Percentiles rank a stretch among this genome's conserved stretches.
Evolutionary conservation across 1,140 invertebrate species (phyloP).

Genomic region (Schlechtendalia chinensis): DNA sequence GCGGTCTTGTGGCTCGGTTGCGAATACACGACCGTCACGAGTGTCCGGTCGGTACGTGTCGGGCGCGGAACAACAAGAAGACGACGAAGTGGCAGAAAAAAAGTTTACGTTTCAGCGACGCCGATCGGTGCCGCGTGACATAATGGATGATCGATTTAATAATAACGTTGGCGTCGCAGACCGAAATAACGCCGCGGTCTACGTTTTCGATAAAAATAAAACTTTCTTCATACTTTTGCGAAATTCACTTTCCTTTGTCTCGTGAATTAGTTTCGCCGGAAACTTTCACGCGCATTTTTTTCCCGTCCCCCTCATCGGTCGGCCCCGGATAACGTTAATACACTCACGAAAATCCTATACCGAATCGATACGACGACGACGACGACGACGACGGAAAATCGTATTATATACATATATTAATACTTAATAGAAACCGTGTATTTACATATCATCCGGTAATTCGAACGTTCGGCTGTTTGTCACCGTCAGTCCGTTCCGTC

Average conservation of each 20-base stretch:
- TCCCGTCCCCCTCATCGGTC: not conserved
- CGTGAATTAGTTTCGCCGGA: not conserved
- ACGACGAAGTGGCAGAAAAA: too few species aligned
- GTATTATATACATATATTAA: conserved; percentile 12
- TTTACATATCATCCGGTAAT: too few species aligned
- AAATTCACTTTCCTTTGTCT: conserved; percentile 17
- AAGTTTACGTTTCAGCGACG: too few species aligned
- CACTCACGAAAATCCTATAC: conserved; percentile 25
- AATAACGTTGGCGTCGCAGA: not conserved
- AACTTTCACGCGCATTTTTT: not conserved
- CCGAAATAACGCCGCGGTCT: not conserved
- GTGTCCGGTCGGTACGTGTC: too few species aligned
- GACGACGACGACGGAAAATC: not conserved
- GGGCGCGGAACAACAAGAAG: too few species aligned
- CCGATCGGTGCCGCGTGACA: not conserved
- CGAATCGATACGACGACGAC: not conserved
- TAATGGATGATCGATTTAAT: not conserved
- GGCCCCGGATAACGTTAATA: conserved; percentile 6
- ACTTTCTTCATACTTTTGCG: conserved; percentile 1
- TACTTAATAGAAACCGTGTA: too few species aligned
- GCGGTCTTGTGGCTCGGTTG: too few species aligned
- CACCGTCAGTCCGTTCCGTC: too few species aligned
- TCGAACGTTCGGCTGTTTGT: too few species aligned
- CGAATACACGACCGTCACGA: too few species aligned
- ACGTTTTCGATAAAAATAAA: conserved; percentile 17